phyloP scores from a whole-genome alignment of 2,888 invertebrate genomes.

The Zeuzera pyrina region DNA sequence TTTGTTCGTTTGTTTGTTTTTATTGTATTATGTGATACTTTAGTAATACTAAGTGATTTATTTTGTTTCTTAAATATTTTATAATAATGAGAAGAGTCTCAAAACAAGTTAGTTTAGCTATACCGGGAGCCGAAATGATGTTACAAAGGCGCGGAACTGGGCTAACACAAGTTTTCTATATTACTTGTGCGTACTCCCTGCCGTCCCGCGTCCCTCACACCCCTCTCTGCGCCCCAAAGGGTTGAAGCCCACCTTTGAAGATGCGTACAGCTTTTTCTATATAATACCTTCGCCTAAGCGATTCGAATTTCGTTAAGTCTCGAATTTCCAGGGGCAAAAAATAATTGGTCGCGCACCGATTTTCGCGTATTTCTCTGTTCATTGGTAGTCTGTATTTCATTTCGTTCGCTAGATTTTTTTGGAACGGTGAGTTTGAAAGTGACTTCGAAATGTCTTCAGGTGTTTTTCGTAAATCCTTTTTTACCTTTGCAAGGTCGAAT shows the following conservation, averaged over 20 bases:
- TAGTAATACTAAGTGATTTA: no score
- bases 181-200: constrained; percentile 58
- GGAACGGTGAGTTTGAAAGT: constrained; percentile 11
- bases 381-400: constrained; percentile 28
- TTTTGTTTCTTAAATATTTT: no score
- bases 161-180: constrained; percentile 74
- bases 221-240: constrained; percentile 38
- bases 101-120: constrained; percentile 27
- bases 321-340: constrained; percentile 66
- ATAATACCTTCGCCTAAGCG: constrained; percentile 66
- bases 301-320: constrained; percentile 71
- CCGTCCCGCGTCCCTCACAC: constrained; percentile 15
- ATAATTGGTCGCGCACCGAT: constrained; percentile 65
- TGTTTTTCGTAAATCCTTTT: constrained; percentile 31
- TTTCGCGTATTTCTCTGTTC: constrained; percentile 42
- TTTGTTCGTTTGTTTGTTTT: no score
- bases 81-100: constrained; percentile 20
- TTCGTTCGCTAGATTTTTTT: constrained; percentile 32
- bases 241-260: constrained; percentile 69
- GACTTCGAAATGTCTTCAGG: constrained; percentile 24
- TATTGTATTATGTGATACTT: no score
- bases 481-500: constrained; percentile 7
- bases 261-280: constrained; percentile 68
- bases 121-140: constrained; percentile 66
- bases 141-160: constrained; percentile 73